Base-by-base conservation (phyloP, 2,113 vertebrate genomes). In the Dendropsophus ebraccatus region DNA sequence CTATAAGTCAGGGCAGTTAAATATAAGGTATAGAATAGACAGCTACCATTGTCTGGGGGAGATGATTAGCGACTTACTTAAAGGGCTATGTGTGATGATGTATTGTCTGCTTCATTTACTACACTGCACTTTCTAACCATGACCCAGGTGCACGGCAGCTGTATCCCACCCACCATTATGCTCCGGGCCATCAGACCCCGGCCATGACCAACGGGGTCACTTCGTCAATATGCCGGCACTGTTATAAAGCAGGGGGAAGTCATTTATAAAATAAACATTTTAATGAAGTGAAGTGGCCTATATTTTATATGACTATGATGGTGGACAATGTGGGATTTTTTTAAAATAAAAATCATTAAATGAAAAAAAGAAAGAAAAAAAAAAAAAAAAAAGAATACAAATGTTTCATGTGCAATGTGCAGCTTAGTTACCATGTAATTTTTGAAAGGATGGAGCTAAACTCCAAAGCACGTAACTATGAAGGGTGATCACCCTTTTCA, bases 71-170 rank as follows among this genome's bases (percentile, higher is more conserved):
- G 37, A 81, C 78, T 69, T 11, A 67, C 19, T 56, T 25, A 54
- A 37, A 67, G 23, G n/a, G 41, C 65, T 54, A 28, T 35, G 41
- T 7, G 9, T 13, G 41, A 56, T 52, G 50, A 52, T n/a, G 14
- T 35, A n/a, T 70, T 9, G 47, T 50, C 62, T 37, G 8, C 37
- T 87, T 79, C 21, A 84, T 74, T 75, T 74, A 41, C 35, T 81
- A 35, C 21, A 62, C 6, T 60, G 77, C 37, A 45, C 77, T 45
- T 41, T 62, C 30, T 58, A 23, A 28, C 5, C 0, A 35, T 84
- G 82, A 84, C 82, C 49, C 82, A 84, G 82, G 69, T 84, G 82
- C 69, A 56, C 45, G 7, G 50, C 82, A 84, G 82, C 32, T 84
- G 82, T 30, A 35, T 74, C 70, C 82, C 35, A 58, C 82, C 67